Evolutionary conservation across 2,888 invertebrate species (phyloP), one percentile per base, ranked within the genome.

Genomic region (Sisyra terminalis): DNA sequence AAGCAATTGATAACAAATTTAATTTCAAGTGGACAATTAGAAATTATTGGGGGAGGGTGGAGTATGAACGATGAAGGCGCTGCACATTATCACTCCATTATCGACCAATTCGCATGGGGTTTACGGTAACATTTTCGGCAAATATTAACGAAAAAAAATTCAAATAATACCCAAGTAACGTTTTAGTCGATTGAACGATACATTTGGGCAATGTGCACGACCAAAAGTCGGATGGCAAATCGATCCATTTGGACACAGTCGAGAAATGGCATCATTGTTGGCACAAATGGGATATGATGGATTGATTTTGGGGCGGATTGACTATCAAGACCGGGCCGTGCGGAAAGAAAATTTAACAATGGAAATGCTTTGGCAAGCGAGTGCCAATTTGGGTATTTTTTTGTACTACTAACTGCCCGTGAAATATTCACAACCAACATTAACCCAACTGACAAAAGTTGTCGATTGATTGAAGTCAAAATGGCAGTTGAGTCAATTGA

Each of bases 241-340:
- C 29, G 88, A 88, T 56, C 86, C 87, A 1, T 88, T 88, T 53
- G 88, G 88, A 0, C 88, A 88, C 53, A 84, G 89, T 0, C 64
- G 85, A 3, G 90, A 90, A 61, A 83, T 85, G 67, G 90, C 89
- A 0, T 79, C 80, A 0, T 60, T 84, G 0, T 75, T 85, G 29
- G 72, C 85, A 0, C 78, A 79, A 57, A 78, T 94, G 75, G 92
- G 86, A 48, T 93, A 80, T 55, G 90, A 94, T 55, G 92, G 87
- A 0, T 61, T 89, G 47, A 80, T 92, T 53, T 73, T 93, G 44
- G 90, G 86, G 1, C 71, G 93, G 15, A 70, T 92, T 15, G 92
- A 93, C 60, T 89, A 81, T 59, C 76, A 84, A 55, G 93, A 94
- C 55, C 89, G 87, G 57, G 45, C 45, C 0, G 51, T 62, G 0